Base-by-base conservation (phyloP, 2,113 vertebrate species). In the Ciconia boyciana region DNA sequence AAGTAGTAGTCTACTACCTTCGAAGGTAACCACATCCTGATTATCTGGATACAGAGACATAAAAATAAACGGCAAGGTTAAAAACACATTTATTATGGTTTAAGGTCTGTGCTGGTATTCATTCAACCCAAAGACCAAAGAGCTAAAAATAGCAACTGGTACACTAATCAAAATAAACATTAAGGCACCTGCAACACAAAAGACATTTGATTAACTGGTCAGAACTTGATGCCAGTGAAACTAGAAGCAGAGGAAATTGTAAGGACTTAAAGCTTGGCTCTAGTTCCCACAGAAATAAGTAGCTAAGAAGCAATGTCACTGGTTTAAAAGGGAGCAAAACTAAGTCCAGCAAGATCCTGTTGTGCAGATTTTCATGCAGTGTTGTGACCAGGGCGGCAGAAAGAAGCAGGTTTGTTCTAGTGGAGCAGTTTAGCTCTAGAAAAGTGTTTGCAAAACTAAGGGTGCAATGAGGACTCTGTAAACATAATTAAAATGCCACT, bases 1-100 rank as follows among this genome's bases (percentile, higher is more conserved):
- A 98, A 97, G 95, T 93, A 62, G 62, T 83, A 90, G 70, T 90
- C 86, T 94, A 70, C 95, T 93, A 94, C 96, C 95, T 97, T 96
- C 89, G 92, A 94, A 97, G 96, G 97, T 97, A 98, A 97, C 98
- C 98, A 98, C 98, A 98, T 98, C 98, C 98, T 98, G 97, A 97
- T 98, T 97, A 98, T 97, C 97, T 97, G 96, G 97, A 97, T 86
- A 96, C 31, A 91, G 93, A 93, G 92, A 96, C 92, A 78, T 98
- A 98, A 98, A 98, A 98, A 98, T 97, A 98, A 98, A 97, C 75
- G 76, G 66, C 58, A 87, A 97, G 90, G 96, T 97, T 98, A 98
- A 98, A 98, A 96, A 98, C 93, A 96, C 64, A 79, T 95, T 98
- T 97, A 90, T 97, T 94, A 97, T 93, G 95, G 82, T 93, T 97